Conservation (phyloP, 1,140 invertebrate genomes). For the Drosophila bifasciata region DNA sequence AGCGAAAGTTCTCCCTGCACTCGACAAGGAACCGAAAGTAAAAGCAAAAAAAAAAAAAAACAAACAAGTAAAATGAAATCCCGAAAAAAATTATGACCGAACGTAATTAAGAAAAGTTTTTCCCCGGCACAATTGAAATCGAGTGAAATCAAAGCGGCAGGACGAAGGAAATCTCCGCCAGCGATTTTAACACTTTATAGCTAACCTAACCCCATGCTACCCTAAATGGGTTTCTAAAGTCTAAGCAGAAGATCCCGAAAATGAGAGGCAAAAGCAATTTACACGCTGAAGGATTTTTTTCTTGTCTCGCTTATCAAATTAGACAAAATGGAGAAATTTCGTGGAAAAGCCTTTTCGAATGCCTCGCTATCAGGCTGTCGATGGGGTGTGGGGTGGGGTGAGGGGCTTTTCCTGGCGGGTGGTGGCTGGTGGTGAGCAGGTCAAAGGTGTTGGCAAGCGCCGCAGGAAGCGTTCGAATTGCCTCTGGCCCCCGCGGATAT, state of each 20-base stretch:
- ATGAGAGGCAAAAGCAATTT: constrained; percentile 45
- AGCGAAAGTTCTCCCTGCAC: constrained; percentile 61
- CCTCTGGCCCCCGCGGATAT: constrained; percentile 48
- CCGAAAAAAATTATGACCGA: constrained; percentile 48
- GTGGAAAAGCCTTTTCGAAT: constrained; percentile 37
- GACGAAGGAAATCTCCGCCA: constrained; percentile 34
- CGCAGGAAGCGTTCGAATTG: constrained; percentile 61
- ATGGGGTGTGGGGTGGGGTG: neutral
- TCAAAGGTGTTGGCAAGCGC: constrained; percentile 70
- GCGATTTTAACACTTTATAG: constrained; percentile 60
- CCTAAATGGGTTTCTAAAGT: constrained; percentile 17
- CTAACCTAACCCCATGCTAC: constrained; percentile 44
- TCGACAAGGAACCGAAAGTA: constrained; percentile 43
- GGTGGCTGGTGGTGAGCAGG: constrained; percentile 20
- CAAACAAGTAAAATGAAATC: neutral
- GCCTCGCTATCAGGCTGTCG: neutral
- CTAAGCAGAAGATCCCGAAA: neutral
- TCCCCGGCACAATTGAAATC: constrained; percentile 60
- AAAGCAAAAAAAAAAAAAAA: neutral
- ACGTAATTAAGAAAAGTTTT: constrained; percentile 73
- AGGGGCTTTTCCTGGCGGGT: constrained; percentile 4
- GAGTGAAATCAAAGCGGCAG: constrained; percentile 34
- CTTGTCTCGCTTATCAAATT: constrained; percentile 69
- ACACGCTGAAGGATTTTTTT: constrained; percentile 54
- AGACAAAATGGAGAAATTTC: constrained; percentile 70